Evolutionary conservation across 2,888 invertebrate genomes (phyloP), one percentile per base, ranked within the genome.

Genomic region (Aleiodes leptofemur): DNA sequence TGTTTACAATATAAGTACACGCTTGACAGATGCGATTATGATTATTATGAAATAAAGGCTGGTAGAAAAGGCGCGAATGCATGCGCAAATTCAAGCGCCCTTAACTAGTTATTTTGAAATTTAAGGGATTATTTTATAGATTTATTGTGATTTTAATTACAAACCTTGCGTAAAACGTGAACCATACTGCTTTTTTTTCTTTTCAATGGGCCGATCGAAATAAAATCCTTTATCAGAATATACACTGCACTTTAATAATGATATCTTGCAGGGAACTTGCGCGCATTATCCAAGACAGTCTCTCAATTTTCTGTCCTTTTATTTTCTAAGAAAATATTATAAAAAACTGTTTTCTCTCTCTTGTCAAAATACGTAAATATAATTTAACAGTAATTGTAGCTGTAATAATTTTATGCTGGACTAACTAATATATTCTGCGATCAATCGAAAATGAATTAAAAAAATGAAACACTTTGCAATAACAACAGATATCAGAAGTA

Each of bases 81-180:
- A 43, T 43, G 43, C 43, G 43, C 43, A 0, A 9, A 43, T 43
- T 43, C 43, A 43, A 43, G 43, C 11, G 3, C 7, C 43, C 11
- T 9, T 43, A 5, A 43, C 9, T 9, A 43, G 3, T 43, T 43
- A 43, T 43, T 9, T 43, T 9, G 8, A 8, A 7, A 43, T 43
- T 43, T 43, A 9, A 43, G 43, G 11, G 11, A 43, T 43, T 43
- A 7, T 11, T 9, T 9, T 9, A 4, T 43, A 11, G 43, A 34
- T 6, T 43, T 9, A 43, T 43, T 11, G 7, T 6, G 0, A 43
- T 5, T 43, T 23, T 14, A 6, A 61, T 69, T 53, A 79, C 81
- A 68, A 83, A 87, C 87, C 85, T 87, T 86, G 68, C 82, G 83
- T 61, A 85, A 80, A 23, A 85, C 76, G 9, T 86, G 86, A 79